Evolutionary conservation across 2,888 invertebrate species (phyloP).

Genomic region (Sphaerophoria rueppellii): DNA sequence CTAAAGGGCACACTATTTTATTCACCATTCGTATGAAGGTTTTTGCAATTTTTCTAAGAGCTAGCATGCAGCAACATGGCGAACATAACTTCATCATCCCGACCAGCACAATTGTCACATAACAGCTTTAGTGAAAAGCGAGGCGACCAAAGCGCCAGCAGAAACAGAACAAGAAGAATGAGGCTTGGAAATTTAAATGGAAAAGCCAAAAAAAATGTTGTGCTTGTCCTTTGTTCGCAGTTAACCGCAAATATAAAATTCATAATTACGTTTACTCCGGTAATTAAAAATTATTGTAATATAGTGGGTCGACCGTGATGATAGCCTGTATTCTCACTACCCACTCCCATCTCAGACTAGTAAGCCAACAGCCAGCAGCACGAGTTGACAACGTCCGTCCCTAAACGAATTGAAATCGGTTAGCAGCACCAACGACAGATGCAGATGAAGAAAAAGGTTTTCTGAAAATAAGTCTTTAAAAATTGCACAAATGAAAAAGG

Average conservation of each 20-base stretch:
- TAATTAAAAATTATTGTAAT: conserved; percentile 83
- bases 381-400: conserved; percentile 17
- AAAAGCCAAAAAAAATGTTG: conserved; percentile 61
- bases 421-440: conserved; percentile 56
- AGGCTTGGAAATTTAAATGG: conserved; percentile 60
- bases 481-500: conserved; percentile 72
- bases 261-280: conserved; percentile 83
- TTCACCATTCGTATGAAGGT: conserved; percentile 67
- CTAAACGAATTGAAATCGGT: conserved; percentile 52
- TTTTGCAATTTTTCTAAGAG: conserved; percentile 72
- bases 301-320: conserved; percentile 74
- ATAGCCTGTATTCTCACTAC: conserved; percentile 9
- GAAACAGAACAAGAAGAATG: conserved; percentile 9
- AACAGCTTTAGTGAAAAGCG: conserved; percentile 58
- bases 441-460: conserved; percentile 73
- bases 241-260: conserved; percentile 80
- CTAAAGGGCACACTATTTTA: conserved; percentile 71
- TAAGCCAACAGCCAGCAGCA: background rate
- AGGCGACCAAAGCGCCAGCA: conserved; percentile 18
- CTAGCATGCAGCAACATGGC: conserved; percentile 51
- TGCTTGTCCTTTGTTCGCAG: conserved; percentile 71
- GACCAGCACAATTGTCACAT: conserved; percentile 72
- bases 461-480: conserved; percentile 73
- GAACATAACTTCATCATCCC: conserved; percentile 72
- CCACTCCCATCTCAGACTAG: background rate